Conservation (phyloP, 2,113 vertebrate species). For the Danionella cerebrum region DNA sequence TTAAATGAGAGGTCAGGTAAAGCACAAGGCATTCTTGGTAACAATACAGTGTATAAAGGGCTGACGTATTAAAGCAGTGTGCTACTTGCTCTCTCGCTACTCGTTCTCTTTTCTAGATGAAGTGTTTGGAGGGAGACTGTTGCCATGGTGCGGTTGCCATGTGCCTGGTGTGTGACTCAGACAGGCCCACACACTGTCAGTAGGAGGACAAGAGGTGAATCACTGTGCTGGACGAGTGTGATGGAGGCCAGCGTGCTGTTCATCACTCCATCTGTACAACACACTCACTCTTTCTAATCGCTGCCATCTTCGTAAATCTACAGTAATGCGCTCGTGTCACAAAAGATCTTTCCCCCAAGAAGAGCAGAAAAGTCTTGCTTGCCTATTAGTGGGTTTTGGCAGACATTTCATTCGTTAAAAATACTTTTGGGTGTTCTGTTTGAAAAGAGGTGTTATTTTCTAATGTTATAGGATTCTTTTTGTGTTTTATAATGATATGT, state of each 20-base stretch:
- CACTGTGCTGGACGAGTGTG: constrained; percentile 13
- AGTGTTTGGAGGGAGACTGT: constrained; percentile 32
- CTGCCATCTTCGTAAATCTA: background rate
- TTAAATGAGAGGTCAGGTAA: background rate
- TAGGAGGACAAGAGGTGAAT: constrained; percentile 25
- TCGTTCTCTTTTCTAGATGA: constrained; percentile 18
- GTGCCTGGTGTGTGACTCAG: constrained; percentile 39
- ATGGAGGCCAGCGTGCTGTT: background rate
- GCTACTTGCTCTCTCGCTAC: constrained; percentile 1
- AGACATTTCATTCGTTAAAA: background rate
- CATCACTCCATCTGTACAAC: constrained; percentile 9
- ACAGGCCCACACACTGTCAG: constrained; percentile 34
- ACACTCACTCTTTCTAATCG: constrained; percentile 1
- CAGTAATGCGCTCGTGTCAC: too few species aligned
- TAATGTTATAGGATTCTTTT: background rate
- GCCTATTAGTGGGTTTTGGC: background rate
- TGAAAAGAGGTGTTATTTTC: background rate
- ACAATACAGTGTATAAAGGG: background rate
- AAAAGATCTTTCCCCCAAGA: background rate
- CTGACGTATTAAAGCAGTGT: background rate
- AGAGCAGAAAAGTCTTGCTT: background rate
- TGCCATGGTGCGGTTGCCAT: constrained; percentile 37
- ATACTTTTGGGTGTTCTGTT: background rate
- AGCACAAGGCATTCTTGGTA: background rate
- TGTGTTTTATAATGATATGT: background rate